phyloP scores from a whole-genome alignment of 1,140 invertebrate genomes.

The Wasmannia auropunctata region DNA sequence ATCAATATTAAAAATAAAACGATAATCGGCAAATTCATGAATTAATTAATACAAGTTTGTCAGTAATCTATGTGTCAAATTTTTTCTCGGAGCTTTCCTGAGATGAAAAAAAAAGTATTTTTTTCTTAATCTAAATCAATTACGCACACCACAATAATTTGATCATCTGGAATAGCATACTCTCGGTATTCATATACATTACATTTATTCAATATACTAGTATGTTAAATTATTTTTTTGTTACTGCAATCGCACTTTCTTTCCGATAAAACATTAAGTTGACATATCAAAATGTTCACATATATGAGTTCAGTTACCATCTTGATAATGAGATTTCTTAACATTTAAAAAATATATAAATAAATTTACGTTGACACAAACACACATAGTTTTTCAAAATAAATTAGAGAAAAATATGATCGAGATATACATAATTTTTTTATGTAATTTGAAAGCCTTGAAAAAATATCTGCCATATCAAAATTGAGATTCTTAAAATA shows the following conservation, averaged over 20 bases:
- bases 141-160: neutral
- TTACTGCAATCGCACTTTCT: neutral
- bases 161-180: neutral
- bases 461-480: neutral
- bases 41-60: neutral
- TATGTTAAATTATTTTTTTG: neutral
- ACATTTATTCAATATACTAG: neutral
- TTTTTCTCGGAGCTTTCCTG: neutral
- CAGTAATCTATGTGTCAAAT: neutral
- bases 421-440: neutral
- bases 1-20: neutral
- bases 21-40: neutral
- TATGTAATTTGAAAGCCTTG: neutral
- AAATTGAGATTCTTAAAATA: neutral
- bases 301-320: constrained; percentile 53
- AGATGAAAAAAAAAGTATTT: neutral
- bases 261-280: neutral
- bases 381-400: neutral
- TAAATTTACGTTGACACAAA: neutral
- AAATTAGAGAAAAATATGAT: neutral
- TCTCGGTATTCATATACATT: neutral
- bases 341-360: neutral
- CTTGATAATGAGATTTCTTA: neutral
- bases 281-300: constrained; percentile 21
- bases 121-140: neutral